Evolutionary conservation across 2,888 invertebrate genomes (phyloP), one percentile per base, ranked within the genome.

Genomic region (Microctonus aethiopoides): DNA sequence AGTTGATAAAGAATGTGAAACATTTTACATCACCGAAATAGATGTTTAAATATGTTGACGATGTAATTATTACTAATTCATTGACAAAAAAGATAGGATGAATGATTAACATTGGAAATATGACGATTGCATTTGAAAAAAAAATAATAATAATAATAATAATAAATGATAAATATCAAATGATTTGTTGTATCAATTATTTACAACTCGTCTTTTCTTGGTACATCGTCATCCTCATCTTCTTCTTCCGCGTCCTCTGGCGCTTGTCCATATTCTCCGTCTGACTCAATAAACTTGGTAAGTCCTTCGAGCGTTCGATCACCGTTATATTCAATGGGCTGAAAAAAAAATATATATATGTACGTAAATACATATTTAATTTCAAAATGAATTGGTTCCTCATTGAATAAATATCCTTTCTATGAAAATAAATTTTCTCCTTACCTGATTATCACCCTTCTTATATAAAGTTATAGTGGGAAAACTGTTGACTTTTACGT

Each of bases 391-490:
- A 69, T 61, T 62, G n/a, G 46, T 26, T 51, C 22, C 10, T 62
- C 51, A 66, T 46, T 13, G 9, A 54, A 16, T 26, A 54, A 36
- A 52, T 41, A 59, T 66, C 54, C n/a, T 36, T 7, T 34, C 52
- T 29, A 34, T 11, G 20, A 4, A 4, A 39, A 60, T 20, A 52
- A 7, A 4, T 46, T 46, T 46, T 6, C 41, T 36, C 66, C 71
- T 67, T 84, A 93, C 92, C 87, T 96, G 93, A 88, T 96, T 97
- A 80, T 95, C 94, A 63, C 91, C 94, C 89, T 98, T 98, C 80
- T 95, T 94, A 91, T 96, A 99, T 82, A 96, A 89, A 83, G 95
- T 97, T 87, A 98, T 92, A 74, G 97, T 98, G 72, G 98, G 98
- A 93, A 96, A 98, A 79, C 94, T 96, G 76, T 93, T 92, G 85